phyloP scores from a whole-genome alignment of 2,113 vertebrate species.

The Ameiurus melas region DNA sequence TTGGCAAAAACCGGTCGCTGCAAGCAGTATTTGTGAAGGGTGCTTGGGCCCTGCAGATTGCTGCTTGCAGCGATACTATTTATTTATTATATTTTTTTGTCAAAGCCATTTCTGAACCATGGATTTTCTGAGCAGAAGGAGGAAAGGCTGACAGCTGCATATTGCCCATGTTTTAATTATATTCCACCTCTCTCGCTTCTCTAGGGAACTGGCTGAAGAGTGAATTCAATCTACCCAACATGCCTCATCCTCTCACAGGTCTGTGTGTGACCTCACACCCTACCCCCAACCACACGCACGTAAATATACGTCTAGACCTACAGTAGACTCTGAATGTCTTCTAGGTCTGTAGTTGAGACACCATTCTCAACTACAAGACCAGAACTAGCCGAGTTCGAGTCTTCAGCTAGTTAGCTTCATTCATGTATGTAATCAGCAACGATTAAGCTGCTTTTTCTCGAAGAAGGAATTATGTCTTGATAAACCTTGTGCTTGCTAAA shows the following conservation, averaged over 20 bases:
- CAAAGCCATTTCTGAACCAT: neutral
- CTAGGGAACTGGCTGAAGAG: constrained; percentile 10
- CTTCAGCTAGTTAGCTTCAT: neutral
- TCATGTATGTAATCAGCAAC: neutral
- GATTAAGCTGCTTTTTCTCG: neutral
- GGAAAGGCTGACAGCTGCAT: constrained; percentile 46
- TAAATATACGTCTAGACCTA: neutral
- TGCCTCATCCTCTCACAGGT: constrained; percentile 36
- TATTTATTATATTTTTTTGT: neutral
- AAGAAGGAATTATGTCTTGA: neutral
- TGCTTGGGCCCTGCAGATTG: neutral
- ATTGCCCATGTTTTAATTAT: constrained; percentile 49
- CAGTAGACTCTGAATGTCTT: neutral
- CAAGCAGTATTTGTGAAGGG: neutral
- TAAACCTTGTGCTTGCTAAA: too few species aligned
- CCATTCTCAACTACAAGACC: neutral
- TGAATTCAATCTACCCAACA: constrained; percentile 27
- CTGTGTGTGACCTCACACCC: constrained; percentile 25
- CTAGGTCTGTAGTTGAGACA: neutral
- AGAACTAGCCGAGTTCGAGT: neutral
- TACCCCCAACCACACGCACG: neutral
- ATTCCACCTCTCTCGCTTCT: constrained; percentile 1
- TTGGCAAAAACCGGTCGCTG: neutral
- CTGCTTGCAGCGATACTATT: neutral
- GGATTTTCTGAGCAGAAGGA: constrained; percentile 12